A percentile compares a stretch with the other conserved stretches of the same genome.
Conservation (phyloP, 2,113 vertebrate species). For the Vulpes lagopus region DNA sequence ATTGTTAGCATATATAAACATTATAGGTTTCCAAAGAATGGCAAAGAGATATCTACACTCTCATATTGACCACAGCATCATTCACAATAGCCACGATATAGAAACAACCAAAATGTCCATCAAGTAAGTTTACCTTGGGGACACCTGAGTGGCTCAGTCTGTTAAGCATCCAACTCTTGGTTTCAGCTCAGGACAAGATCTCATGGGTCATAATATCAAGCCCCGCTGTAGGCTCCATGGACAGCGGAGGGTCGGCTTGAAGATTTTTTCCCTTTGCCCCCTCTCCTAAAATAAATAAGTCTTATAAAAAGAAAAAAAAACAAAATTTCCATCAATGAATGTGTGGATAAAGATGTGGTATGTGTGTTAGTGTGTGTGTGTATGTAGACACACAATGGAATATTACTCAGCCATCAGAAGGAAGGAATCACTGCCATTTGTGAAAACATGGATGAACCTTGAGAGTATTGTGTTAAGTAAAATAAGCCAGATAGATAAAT, state of each 20-base stretch:
- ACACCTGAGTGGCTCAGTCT: neutral
- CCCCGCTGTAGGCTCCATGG: neutral
- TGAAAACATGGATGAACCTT: neutral
- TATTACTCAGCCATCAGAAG: neutral
- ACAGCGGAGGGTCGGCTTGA: neutral
- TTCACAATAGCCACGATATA: neutral
- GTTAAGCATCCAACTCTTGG: neutral
- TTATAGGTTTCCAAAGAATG: neutral
- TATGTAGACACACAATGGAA: neutral
- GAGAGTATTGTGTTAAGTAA: neutral
- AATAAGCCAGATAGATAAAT: neutral
- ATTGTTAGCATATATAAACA: neutral
- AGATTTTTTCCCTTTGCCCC: neutral
- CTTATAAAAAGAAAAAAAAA: neutral
- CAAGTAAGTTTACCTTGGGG: neutral
- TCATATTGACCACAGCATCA: neutral
- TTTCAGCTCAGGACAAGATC: neutral
- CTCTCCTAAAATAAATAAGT: neutral
- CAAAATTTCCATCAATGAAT: neutral
- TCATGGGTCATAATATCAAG: neutral
- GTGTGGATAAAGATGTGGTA: neutral
- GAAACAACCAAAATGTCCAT: neutral
- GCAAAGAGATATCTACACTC: neutral
- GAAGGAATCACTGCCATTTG: neutral
- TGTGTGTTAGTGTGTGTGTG: neutral